Percentiles rank a stretch among this genome's conserved stretches.
Conservation (phyloP, 2,797 vertebrate genomes). For the Hypotaenidia okinawae region DNA sequence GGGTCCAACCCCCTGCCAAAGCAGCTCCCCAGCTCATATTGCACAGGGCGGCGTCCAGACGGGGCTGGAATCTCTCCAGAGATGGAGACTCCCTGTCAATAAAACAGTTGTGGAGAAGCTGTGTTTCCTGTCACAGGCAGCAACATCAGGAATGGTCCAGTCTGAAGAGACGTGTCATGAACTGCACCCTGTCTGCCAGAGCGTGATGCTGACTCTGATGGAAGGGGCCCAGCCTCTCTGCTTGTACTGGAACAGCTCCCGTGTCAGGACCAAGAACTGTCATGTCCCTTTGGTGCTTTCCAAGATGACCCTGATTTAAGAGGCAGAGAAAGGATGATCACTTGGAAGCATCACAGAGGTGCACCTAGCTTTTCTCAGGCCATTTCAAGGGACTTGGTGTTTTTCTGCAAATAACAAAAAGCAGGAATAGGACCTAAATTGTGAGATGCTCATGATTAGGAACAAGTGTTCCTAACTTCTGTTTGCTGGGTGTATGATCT, state of each 20-base stretch:
- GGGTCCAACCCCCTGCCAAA: too few species aligned
- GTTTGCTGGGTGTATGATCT: background rate
- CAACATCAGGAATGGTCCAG: background rate
- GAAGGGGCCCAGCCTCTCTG: background rate
- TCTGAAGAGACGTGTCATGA: background rate
- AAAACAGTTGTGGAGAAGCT: background rate
- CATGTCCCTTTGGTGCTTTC: background rate
- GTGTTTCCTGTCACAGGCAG: background rate
- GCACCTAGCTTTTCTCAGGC: background rate
- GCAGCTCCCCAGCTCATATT: too few species aligned
- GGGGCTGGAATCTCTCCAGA: too few species aligned
- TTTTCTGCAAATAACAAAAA: background rate
- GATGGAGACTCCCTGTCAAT: background rate
- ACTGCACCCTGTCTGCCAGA: background rate
- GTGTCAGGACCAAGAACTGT: background rate
- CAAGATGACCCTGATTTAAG: background rate
- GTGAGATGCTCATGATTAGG: background rate
- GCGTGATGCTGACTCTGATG: rapidly evolving
- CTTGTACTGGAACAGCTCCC: background rate
- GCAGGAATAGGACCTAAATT: background rate
- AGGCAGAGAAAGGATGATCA: background rate
- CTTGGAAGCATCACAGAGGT: background rate
- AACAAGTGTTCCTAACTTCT: background rate
- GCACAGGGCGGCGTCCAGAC: too few species aligned
- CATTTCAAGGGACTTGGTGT: background rate